Percentiles rank a stretch among this genome's conserved stretches.
Conservation (phyloP, 1,140 invertebrate species). For the Caerostris extrusa region DNA sequence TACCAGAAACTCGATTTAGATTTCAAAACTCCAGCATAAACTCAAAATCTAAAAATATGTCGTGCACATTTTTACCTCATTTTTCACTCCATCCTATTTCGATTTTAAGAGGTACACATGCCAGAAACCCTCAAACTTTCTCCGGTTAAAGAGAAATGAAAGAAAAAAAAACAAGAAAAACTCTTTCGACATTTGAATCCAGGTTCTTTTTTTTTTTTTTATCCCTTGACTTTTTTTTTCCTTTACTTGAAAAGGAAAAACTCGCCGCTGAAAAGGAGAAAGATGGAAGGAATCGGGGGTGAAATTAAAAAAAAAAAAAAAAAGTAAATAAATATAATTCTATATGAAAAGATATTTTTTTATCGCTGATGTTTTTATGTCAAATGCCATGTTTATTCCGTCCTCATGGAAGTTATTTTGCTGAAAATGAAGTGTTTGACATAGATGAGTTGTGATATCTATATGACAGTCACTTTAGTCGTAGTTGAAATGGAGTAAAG, state of each 20-base stretch:
- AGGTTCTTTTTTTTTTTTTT: conserved; percentile 29
- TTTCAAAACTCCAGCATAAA: conserved; percentile 55
- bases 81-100: conserved; percentile 52
- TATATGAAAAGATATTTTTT: neutral
- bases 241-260: conserved; percentile 16
- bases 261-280: neutral
- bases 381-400: neutral
- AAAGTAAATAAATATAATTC: neutral
- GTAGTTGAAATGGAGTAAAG: neutral
- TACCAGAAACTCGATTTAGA: conserved; percentile 63
- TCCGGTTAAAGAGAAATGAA: neutral
- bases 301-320: neutral
- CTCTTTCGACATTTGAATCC: conserved; percentile 41
- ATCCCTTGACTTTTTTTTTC: neutral
- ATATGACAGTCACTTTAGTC: neutral
- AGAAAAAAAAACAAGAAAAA: conserved; percentile 19
- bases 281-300: neutral
- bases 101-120: conserved; percentile 31
- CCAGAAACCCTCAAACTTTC: conserved; percentile 49
- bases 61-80: conserved; percentile 58
- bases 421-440: neutral
- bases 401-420: neutral
- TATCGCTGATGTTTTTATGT: neutral
- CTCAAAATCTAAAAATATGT: conserved; percentile 66
- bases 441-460: neutral